Conservation (phyloP, 2,113 vertebrate species). For the Dasyprocta punctata region DNA sequence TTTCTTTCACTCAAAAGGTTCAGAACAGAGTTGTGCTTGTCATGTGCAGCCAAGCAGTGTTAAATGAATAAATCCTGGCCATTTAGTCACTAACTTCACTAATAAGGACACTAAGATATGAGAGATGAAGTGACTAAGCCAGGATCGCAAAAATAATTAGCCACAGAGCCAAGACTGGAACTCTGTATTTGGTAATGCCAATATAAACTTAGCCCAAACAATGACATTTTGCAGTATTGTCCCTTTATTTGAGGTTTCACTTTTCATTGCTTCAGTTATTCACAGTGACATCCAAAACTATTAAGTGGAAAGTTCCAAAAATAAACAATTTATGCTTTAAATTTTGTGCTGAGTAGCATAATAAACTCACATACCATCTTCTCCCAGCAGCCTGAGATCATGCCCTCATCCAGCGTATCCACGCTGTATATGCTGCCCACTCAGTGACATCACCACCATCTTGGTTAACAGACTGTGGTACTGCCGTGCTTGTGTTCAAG, state of each 20-base stretch:
- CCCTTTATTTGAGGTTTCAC: background rate
- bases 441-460: background rate
- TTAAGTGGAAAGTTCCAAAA: background rate
- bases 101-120: background rate
- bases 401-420: background rate
- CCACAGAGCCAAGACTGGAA: background rate
- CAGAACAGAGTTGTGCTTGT: background rate
- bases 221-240: background rate
- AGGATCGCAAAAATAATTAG: background rate
- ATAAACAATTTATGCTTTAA: background rate
- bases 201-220: background rate
- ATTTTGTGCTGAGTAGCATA: background rate
- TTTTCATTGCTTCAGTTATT: background rate
- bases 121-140: conserved; percentile 34
- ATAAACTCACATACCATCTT: background rate
- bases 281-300: background rate
- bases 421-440: background rate
- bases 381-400: background rate
- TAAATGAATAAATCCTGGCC: background rate
- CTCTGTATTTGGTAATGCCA: background rate
- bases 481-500: background rate
- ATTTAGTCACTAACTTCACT: background rate
- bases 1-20: background rate
- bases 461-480: background rate
- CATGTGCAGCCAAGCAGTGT: background rate